Evolutionary conservation across 2,888 invertebrate genomes (phyloP), one percentile per base, ranked within the genome.

Genomic region (Sarcophaga caerulescens): DNA sequence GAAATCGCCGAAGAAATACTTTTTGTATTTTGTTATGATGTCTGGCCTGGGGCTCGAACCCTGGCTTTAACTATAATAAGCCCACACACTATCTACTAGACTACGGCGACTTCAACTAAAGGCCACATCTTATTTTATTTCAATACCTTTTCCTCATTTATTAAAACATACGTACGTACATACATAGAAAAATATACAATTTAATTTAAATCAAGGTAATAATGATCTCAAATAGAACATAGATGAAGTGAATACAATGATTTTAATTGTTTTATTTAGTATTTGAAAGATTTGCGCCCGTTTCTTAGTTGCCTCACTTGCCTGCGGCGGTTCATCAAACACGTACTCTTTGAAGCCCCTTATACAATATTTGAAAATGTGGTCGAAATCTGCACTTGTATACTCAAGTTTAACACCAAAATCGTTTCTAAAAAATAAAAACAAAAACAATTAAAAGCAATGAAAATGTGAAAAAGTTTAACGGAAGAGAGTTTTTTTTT

Each of bases 341-440:
- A 84, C 8, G 59, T 75, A 19, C 10, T 69, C 25, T 21, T 84
- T 84, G 11, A 79, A 12, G 10, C 84, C 84, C 10, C 11, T 0
- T 10, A 84, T 4, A 21, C 3, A 2, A 2, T 35, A 3, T 1
- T 23, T 25, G 2, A 75, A 47, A 21, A 69, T 63, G 1, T 65
- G 14, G 0, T 0, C 0, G 1, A 2, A n/a, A 65, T 79, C 44
- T 0, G 45, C 1, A 10, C 45, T 10, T 1, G 2, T 0, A 57
- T 12, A 3, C 1, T 74, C 25, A 17, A 23, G 4, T 57, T 25
- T 6, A 17, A 23, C 2, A 12, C 78, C 74, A 17, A 71, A 84
- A 4, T 23, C 63, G 0, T 21, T 21, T 1, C 74, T 74, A 21
- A 17, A 10, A 35, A 35, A 2, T 2, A 65, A 74, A 11, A n/a